phyloP scores from a whole-genome alignment of 53 echinoderm and acorn worm genomes.

The Actinopyga echinites region DNA sequence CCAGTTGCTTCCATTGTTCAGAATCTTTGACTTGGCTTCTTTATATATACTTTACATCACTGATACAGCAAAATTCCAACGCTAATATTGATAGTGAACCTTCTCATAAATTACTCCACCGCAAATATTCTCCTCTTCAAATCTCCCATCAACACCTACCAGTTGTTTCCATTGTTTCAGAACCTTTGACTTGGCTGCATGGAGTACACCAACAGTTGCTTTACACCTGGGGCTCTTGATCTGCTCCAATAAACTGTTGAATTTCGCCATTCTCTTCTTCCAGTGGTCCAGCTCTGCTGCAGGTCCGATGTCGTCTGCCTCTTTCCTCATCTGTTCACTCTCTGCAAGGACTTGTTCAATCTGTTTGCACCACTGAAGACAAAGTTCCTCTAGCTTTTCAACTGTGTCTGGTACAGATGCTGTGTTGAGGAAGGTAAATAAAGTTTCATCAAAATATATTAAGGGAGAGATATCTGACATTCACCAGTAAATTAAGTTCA shows the following conservation, averaged over 20 bases:
- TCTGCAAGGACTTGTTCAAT: conserved; percentile 96
- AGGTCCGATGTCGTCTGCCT: conserved; percentile 97
- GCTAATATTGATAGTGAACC: too few relatives aligned
- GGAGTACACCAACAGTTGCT: conserved; percentile 95
- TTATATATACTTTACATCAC: too few relatives aligned
- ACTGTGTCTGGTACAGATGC: conserved; percentile 93
- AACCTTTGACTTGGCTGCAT: conserved; percentile 95
- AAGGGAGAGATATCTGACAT: too few relatives aligned
- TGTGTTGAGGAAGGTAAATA: background rate
- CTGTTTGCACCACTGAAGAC: conserved; percentile 89
- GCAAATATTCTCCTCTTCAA: too few relatives aligned
- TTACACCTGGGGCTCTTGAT: conserved; percentile 96
- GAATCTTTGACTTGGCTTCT: conserved; percentile 94
- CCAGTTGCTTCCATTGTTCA: conserved; percentile 97
- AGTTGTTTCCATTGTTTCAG: conserved; percentile 97
- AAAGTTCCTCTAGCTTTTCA: conserved; percentile 93
- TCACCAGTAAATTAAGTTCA: too few relatives aligned
- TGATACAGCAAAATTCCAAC: too few relatives aligned
- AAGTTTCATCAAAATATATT: too few relatives aligned
- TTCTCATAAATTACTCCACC: too few relatives aligned
- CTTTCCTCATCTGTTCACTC: conserved; percentile 99
- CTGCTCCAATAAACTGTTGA: conserved; percentile 97
- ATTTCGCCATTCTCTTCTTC: conserved; percentile 98
- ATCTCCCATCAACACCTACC: conserved; percentile 44
- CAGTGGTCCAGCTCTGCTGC: conserved; percentile 98